Evolutionary conservation across 2,888 invertebrate species (phyloP).

Genomic region (Hypena proboscidalis): DNA sequence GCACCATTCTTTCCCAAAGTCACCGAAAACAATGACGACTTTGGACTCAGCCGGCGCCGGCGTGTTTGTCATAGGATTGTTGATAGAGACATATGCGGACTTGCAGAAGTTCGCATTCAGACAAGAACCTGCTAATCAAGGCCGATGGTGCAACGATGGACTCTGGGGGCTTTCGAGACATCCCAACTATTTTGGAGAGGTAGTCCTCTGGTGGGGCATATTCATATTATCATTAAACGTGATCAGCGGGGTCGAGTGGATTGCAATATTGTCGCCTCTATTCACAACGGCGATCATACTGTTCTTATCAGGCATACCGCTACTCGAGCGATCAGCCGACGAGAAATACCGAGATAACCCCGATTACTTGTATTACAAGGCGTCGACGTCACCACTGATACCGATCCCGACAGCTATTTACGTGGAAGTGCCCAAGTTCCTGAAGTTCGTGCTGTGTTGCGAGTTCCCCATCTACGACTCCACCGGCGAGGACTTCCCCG

Average conservation of each 20-base stretch:
- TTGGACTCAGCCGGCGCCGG: constrained; percentile 94
- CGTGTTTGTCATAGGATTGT: constrained; percentile 92
- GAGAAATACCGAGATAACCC: constrained; percentile 94
- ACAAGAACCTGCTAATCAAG: constrained; percentile 94
- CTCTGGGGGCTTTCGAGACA: constrained; percentile 95
- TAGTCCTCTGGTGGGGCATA: constrained; percentile 97
- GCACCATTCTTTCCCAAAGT: constrained; percentile 89
- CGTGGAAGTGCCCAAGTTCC: constrained; percentile 92
- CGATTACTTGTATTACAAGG: constrained; percentile 94
- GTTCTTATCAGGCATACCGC: constrained; percentile 95
- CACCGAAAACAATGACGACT: constrained; percentile 94
- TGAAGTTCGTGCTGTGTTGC: constrained; percentile 94
- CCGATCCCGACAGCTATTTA: constrained; percentile 95
- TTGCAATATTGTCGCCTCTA: constrained; percentile 93
- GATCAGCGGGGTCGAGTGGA: constrained; percentile 93
- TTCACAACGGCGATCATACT: constrained; percentile 95
- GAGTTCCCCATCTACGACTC: constrained; percentile 95
- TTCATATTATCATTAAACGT: constrained; percentile 95
- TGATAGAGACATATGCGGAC: constrained; percentile 96
- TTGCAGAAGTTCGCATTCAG: constrained; percentile 96
- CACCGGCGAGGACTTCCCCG: constrained; percentile 87
- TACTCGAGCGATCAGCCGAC: constrained; percentile 94
- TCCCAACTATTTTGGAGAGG: constrained; percentile 98
- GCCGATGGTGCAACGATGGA: constrained; percentile 96
- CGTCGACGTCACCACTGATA: constrained; percentile 94